phyloP scores from a whole-genome alignment of 1,140 invertebrate species.

The Drosophila ananassae region DNA sequence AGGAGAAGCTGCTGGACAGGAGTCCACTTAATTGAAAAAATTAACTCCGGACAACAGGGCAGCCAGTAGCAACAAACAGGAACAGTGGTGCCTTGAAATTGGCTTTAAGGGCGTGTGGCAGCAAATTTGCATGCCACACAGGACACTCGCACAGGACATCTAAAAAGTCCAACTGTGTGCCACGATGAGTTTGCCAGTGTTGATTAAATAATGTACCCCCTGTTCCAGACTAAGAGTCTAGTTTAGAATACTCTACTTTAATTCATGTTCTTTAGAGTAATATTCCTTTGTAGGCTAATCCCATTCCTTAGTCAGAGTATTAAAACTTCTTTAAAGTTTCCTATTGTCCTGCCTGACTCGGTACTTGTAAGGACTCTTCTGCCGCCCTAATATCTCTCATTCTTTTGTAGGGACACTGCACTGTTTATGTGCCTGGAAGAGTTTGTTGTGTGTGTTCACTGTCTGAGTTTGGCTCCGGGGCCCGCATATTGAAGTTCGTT shows the following conservation, averaged over 20 bases:
- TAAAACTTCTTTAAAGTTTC: conserved; percentile 2
- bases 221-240: conserved; percentile 9
- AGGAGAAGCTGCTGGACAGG: conserved; percentile 18
- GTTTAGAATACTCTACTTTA: conserved; percentile 5
- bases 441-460: conserved; percentile 32
- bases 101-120: conserved; percentile 66
- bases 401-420: conserved; percentile 72
- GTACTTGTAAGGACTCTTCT: conserved; percentile 72
- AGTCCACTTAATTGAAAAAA: conserved; percentile 76
- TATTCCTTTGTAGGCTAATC: too few relatives aligned
- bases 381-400: conserved; percentile 27
- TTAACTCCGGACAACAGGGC: conserved; percentile 52
- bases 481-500: conserved; percentile 55
- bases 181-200: conserved; percentile 75
- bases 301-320: conserved; percentile 2
- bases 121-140: conserved; percentile 61
- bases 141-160: conserved; percentile 24
- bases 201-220: conserved; percentile 70
- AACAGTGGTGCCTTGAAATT: conserved; percentile 52
- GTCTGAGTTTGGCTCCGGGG: conserved; percentile 56
- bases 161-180: conserved; percentile 22
- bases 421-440: conserved; percentile 25
- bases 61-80: conserved; percentile 34
- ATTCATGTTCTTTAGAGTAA: too few relatives aligned
- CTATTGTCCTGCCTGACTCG: conserved; percentile 18